Evolutionary conservation across 2,888 invertebrate genomes (phyloP).

Genomic region (Polymixis lichenea): DNA sequence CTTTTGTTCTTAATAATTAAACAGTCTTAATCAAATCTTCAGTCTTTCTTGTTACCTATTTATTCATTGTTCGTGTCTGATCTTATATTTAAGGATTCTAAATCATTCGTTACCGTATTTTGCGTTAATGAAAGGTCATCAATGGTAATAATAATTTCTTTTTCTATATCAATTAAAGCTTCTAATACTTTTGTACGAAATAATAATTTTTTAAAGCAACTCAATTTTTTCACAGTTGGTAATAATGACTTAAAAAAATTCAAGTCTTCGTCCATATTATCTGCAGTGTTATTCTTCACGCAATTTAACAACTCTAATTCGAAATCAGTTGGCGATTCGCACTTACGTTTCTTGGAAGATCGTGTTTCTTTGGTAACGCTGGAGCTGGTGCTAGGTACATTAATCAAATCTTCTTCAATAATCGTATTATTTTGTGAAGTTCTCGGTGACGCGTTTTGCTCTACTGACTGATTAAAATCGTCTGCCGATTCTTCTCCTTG

Average conservation of each 20-base stretch:
- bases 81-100: conserved; percentile 60
- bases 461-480: conserved; percentile 34
- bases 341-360: conserved; percentile 61
- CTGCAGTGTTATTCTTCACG: conserved; percentile 60
- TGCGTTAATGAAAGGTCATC: conserved; percentile 62
- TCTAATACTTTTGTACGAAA: conserved; percentile 63
- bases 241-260: conserved; percentile 62
- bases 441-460: conserved; percentile 40
- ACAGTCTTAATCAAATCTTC: conserved; percentile 62
- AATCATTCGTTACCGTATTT: conserved; percentile 61
- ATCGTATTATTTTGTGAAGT: conserved; percentile 41
- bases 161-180: conserved; percentile 62
- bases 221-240: conserved; percentile 61
- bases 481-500: conserved; percentile 59
- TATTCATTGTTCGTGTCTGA: conserved; percentile 54
- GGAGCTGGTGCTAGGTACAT: conserved; percentile 45
- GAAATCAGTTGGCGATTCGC: conserved; percentile 61
- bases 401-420: conserved; percentile 37
- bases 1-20: conserved; percentile 63
- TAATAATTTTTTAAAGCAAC: conserved; percentile 61
- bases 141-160: conserved; percentile 61
- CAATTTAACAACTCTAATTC: conserved; percentile 61
- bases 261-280: conserved; percentile 61
- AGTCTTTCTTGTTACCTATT: conserved; percentile 50
- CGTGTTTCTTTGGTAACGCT: conserved; percentile 52